Evolutionary conservation across 2,797 vertebrate genomes (phyloP), one percentile per base, ranked within the genome.

Genomic region (Chiroxiphia lanceolata): DNA sequence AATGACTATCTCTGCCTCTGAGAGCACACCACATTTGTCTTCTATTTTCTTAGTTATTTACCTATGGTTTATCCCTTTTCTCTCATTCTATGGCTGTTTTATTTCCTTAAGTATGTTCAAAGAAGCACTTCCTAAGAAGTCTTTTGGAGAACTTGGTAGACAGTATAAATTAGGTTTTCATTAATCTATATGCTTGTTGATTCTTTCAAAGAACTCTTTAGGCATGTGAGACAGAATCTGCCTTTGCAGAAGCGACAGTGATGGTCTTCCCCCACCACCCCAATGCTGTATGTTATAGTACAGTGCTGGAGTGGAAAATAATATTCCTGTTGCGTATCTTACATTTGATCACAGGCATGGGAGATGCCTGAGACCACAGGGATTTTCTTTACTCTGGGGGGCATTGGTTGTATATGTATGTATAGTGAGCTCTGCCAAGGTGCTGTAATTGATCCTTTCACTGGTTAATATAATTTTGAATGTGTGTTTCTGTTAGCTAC

Each of bases 261-360:
- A 5, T 76, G 45, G 20, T 45, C 15, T 21, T 45, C 16, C 53
- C 3, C 18, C 1, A 0, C 17, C 27, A 9, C 16, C 4, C 10
- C 12, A 6, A 2, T 84, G 34, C 38, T 15, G 6, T 60, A 15
- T 8, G 56, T 19, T 57, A 10, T 59, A 82, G 60, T 61, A 8
- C 20, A 14, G 4, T 18, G 8, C 42, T 85, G 21, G 33, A 63
- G 72, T 47, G 56, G 50, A 48, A 51, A 72, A 53, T 21, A 31
- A 13, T 61, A 51, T 53, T 89, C 15, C 44, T 77, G 17, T 67
- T 81, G 38, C 11, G 1, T 53, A 61, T 33, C 45, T 86, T 65
- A 48, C 10, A 14, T 20, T 54, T 89, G 44, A 31, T 69, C 14
- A 19, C 19, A 56, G 64, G 26, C 11, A 8, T 21, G 13, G 33